Percentiles rank a stretch among this genome's conserved stretches.
phyloP scores from a whole-genome alignment of 2,888 invertebrate species.

The Thalpophila matura region DNA sequence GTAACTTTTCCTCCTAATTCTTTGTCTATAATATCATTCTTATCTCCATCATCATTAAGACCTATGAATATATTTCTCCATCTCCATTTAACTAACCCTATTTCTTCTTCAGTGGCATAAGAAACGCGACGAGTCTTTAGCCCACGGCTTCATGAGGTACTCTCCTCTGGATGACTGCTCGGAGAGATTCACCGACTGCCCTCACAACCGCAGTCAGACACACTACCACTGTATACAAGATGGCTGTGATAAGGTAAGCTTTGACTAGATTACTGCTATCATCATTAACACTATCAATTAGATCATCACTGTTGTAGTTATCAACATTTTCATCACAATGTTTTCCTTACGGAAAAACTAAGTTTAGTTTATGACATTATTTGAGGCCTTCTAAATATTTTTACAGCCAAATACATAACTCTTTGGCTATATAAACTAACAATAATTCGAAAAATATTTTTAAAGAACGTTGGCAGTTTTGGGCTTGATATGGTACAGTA shows the following conservation, averaged over 20 bases:
- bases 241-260: conserved; percentile 94
- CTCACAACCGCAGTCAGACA: conserved; percentile 98
- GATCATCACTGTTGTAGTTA: not conserved
- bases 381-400: no score
- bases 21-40: not conserved
- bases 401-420: no score
- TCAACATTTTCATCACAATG: not conserved
- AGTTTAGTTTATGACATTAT: no score
- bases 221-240: conserved; percentile 99
- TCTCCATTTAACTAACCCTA: not conserved
- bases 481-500: no score
- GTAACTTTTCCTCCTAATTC: not conserved
- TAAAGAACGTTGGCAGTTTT: no score
- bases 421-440: no score
- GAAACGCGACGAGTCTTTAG: conserved; percentile 98
- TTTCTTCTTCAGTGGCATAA: conserved; percentile 96
- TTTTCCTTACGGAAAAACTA: no score
- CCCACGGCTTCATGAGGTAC: conserved; percentile 98
- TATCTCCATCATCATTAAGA: not conserved
- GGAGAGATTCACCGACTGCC: conserved; percentile 95
- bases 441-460: no score
- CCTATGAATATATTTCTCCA: not conserved
- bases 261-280: not conserved
- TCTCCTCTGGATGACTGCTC: conserved; percentile 98
- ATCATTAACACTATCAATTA: not conserved